Percentiles rank a stretch among this genome's conserved stretches.
Conservation (phyloP, 1,140 invertebrate species). For the Pseudoatta argentina region DNA sequence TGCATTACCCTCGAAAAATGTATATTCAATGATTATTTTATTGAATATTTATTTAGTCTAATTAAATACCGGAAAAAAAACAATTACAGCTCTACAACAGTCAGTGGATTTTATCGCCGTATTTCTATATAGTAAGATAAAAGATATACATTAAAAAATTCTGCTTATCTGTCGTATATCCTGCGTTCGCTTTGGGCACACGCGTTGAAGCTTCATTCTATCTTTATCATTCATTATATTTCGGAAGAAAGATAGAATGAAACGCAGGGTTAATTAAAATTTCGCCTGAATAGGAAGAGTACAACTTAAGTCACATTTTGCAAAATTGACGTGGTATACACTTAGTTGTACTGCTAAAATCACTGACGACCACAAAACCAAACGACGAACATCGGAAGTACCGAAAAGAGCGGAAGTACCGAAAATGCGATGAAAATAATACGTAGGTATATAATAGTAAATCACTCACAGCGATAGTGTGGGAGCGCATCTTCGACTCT, state of each 20-base stretch:
- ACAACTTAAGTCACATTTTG: slow-evolving; percentile 15
- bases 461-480: slow-evolving; percentile 79
- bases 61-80: background rate
- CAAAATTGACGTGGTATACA: background rate
- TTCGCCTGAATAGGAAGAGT: background rate
- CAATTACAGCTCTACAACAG: background rate
- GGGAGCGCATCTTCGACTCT: slow-evolving; percentile 77
- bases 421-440: background rate
- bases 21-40: background rate
- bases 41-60: background rate
- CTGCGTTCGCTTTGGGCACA: too few relatives aligned
- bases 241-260: too few relatives aligned
- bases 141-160: background rate
- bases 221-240: too few relatives aligned
- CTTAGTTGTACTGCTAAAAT: background rate
- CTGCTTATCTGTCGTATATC: too few relatives aligned
- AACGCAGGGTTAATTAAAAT: background rate
- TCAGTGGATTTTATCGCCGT: background rate
- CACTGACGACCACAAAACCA: slow-evolving; percentile 33
- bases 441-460: background rate
- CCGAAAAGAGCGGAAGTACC: background rate
- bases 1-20: background rate
- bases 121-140: background rate
- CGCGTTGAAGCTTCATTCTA: too few relatives aligned
- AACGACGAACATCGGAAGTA: background rate